Percentiles rank a stretch among this genome's conserved stretches.
These are phyloP conservation scores for Crotalus tigris DNA, from an alignment of 2,113 vertebrate genomes.

Conservation along the genomic window DNA sequence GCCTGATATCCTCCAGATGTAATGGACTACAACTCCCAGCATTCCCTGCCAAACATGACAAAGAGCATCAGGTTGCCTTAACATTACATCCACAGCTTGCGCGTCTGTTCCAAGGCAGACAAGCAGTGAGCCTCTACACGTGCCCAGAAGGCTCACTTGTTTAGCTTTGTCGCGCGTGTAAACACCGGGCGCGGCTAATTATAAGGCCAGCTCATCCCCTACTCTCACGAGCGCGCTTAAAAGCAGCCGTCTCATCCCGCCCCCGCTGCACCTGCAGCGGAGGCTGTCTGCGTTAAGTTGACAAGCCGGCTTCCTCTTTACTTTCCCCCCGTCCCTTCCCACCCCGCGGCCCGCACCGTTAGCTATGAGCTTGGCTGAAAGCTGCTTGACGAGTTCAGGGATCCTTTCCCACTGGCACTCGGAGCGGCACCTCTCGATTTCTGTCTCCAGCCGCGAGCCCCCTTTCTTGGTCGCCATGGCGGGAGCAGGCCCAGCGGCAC, in stretches of 20 bases:
- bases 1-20: not conserved
- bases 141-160: not conserved
- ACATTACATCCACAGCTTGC: not conserved
- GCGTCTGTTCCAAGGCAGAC: too few relatives aligned
- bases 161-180: not conserved
- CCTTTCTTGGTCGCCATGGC: constrained; percentile 89
- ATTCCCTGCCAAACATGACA: not conserved
- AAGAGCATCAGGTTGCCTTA: not conserved
- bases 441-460: constrained; percentile 88
- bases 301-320: constrained; percentile 25
- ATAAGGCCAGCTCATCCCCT: not conserved
- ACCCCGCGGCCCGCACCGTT: constrained; percentile 74
- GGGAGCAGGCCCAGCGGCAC: constrained; percentile 24
- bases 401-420: constrained; percentile 91
- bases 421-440: constrained; percentile 90
- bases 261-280: constrained; percentile 29
- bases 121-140: not conserved
- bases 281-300: not conserved
- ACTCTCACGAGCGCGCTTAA: not conserved
- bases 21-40: not conserved
- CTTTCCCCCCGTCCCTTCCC: not conserved
- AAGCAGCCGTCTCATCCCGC: constrained; percentile 2
- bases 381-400: constrained; percentile 86
- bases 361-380: constrained; percentile 87
- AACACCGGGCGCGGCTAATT: not conserved